Percentiles rank a stretch among this genome's conserved stretches.
These are phyloP conservation scores for Perdita meconis DNA, from an alignment of 2,888 invertebrate species.

Conservation along the genomic window DNA sequence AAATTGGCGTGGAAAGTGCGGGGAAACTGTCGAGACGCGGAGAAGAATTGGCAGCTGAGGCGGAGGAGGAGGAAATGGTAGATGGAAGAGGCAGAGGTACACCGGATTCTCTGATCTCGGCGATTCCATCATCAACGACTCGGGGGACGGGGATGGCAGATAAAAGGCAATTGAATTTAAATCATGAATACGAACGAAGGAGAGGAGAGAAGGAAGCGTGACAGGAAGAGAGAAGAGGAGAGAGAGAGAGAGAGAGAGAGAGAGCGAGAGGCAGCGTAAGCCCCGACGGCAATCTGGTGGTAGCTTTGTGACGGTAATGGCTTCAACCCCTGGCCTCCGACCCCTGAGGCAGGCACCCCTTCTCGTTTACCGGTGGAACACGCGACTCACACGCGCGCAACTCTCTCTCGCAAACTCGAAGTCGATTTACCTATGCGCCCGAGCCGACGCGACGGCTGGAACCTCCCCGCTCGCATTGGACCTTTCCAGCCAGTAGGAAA, in stretches of 20 bases:
- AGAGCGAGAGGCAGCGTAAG: conserved; percentile 73
- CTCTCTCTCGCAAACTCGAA: too few species aligned
- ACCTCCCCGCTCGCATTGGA: conserved; percentile 19
- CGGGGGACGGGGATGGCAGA: conserved; percentile 79
- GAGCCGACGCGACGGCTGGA: conserved; percentile 32
- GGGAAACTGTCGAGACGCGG: neutral
- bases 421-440: conserved; percentile 58
- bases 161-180: conserved; percentile 84
- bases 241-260: conserved; percentile 22
- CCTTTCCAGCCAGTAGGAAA: conserved; percentile 50
- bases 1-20: neutral
- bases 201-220: conserved; percentile 68
- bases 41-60: conserved; percentile 2
- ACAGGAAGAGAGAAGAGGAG: conserved; percentile 12
- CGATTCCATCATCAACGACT: conserved; percentile 79
- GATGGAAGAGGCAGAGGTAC: conserved; percentile 38
- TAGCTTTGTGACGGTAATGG: conserved; percentile 84
- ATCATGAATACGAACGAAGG: conserved; percentile 84
- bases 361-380: conserved; percentile 73
- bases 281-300: conserved; percentile 84
- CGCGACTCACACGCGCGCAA: conserved; percentile 56
- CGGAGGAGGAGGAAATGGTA: conserved; percentile 18
- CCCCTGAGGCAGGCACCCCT: conserved; percentile 69
- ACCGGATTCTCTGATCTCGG: conserved; percentile 76
- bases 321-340: conserved; percentile 77